Percentiles rank a stretch among this genome's conserved stretches.
phyloP scores from a whole-genome alignment of 2,888 invertebrate genomes.

The Ormyrus labotus region DNA sequence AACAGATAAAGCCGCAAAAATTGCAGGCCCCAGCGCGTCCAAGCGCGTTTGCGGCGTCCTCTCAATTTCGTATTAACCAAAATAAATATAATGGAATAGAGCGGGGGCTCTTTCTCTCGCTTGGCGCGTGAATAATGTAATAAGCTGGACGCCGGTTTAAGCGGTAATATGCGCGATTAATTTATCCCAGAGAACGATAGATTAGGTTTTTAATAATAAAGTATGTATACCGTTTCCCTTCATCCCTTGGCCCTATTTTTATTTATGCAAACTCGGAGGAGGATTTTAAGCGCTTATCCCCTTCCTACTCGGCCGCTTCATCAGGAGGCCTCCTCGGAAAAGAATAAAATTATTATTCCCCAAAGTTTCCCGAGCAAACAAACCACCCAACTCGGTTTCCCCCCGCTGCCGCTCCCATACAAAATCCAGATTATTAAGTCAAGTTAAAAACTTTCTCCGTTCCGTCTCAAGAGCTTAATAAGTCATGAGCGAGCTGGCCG shows the following conservation, averaged over 20 bases:
- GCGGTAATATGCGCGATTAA: neutral
- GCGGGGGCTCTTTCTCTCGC: too few relatives aligned
- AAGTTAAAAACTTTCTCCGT: constrained; percentile 41
- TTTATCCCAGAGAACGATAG: too few relatives aligned
- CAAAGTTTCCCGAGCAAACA: constrained; percentile 11
- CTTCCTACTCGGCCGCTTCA: too few relatives aligned
- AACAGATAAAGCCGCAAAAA: constrained; percentile 48
- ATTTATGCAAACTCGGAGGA: too few relatives aligned
- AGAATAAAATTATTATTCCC: constrained; percentile 23
- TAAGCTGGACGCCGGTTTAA: neutral
- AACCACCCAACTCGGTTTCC: neutral
- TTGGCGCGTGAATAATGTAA: constrained; percentile 12
- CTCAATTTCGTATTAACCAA: constrained; percentile 4
- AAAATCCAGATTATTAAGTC: constrained; percentile 47
- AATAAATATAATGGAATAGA: constrained; percentile 36
- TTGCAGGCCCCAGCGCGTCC: neutral
- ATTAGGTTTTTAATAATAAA: too few relatives aligned
- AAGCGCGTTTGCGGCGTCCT: neutral
- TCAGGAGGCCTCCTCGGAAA: neutral
- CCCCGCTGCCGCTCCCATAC: neutral
- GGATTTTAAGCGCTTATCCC: too few relatives aligned
- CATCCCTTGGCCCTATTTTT: too few relatives aligned
- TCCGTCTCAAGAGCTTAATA: constrained; percentile 19
- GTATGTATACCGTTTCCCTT: too few relatives aligned
- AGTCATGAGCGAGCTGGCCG: constrained; percentile 22